Evolutionary conservation across 2,888 invertebrate species (phyloP).

Genomic region (Myathropa florea): DNA sequence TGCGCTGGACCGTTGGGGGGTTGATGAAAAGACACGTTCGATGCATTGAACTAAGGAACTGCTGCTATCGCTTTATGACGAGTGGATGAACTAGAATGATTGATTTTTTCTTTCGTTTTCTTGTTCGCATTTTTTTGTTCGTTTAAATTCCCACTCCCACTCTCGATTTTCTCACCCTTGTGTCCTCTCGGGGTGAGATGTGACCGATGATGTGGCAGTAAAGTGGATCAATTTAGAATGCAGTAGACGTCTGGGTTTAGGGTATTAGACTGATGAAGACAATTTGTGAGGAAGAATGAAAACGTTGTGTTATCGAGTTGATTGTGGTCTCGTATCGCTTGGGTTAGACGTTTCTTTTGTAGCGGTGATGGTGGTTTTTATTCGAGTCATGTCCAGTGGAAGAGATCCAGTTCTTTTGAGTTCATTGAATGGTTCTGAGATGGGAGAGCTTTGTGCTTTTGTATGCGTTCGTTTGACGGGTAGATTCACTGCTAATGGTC

Average conservation of each 20-base stretch:
- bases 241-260: not conserved
- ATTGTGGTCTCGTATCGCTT: not conserved
- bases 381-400: not conserved
- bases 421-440: too few species aligned
- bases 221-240: conserved; percentile 38
- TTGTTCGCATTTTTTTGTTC: not conserved
- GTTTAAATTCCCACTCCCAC: not conserved
- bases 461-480: too few species aligned
- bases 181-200: not conserved
- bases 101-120: conserved; percentile 7
- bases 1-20: not conserved
- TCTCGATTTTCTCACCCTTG: too few species aligned
- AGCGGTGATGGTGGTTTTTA: not conserved
- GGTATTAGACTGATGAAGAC: conserved; percentile 13
- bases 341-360: not conserved
- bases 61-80: conserved; percentile 27
- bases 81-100: conserved; percentile 34
- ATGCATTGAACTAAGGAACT: conserved; percentile 40
- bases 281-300: conserved; percentile 8
- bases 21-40: conserved; percentile 55
- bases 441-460: too few species aligned
- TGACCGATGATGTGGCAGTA: not conserved
- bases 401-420: too few species aligned
- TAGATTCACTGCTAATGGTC: too few species aligned
- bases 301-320: not conserved